Evolutionary conservation across 64 coral and sea anemone species (phyloP), one percentile per base, ranked within the genome.

Genomic region (Montipora capricornis): DNA sequence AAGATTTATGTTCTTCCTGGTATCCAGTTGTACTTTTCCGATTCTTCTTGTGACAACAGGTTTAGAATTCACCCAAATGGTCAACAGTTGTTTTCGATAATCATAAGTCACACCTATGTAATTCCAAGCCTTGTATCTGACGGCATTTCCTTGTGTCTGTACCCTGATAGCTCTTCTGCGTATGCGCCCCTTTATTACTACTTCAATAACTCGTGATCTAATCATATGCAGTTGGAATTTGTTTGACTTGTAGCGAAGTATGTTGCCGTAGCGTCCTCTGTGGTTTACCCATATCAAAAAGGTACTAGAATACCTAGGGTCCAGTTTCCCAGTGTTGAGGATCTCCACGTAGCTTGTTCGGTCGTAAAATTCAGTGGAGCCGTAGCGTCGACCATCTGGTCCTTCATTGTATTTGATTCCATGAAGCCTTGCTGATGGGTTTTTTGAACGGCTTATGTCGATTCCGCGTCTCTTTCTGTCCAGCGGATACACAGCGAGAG

Each of bases 11-110:
- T 89, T 74, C 51, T 58, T 74, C 37, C 82, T 87, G 3, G 95
- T 97, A 6, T 93, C 92, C 48, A 97, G 68, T 48, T 81, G 88
- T n/a, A 97, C 57, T 4, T 89, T 62, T 83, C 95, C 89, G 4
- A 97, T 49, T 14, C 83, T 70, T 4, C 47, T 94, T 76, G 52
- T 82, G 2, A 49, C 89, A 29, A 97, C 92, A 24, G 80, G 10
- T 81, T 79, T 97, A n/a, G 76, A 87, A 79, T 97, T 97, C 22
- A 97, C 82, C 95, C 92, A 94, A 44, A 97, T 76, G 19, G 94
- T 97, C 52, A 90, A 77, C n/a, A 66, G 58, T 57, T 93, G 82
- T 17, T 89, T 88, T 44, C 60, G 75, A 47, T 89, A 73, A 48
- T 84, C 55, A 24, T 92, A 97, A 3, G 89, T 94, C 29, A 89